These are phyloP conservation scores for Cabera pusaria DNA, from an alignment of 2,888 invertebrate species.

Conservation along the genomic window DNA sequence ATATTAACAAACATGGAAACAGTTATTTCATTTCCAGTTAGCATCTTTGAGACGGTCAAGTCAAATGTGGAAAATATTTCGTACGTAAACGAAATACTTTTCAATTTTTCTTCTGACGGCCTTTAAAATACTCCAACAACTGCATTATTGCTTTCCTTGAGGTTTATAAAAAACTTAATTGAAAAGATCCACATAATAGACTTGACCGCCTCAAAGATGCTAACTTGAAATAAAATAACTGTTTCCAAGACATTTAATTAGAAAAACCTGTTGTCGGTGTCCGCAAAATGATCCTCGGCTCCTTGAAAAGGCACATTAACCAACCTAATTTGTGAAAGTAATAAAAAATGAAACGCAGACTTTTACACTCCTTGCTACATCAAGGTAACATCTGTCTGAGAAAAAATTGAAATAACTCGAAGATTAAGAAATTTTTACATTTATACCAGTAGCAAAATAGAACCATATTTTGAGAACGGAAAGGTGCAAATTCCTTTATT, in stretches of 20 bases:
- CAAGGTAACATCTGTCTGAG: slow-evolving; percentile 55
- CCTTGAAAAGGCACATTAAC: slow-evolving; percentile 27
- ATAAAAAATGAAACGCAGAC: slow-evolving; percentile 55
- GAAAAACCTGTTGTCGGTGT: slow-evolving; percentile 8
- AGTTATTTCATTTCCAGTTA: slow-evolving; percentile 1
- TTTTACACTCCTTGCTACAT: slow-evolving; percentile 48
- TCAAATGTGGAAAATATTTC: too few relatives aligned
- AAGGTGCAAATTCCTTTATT: slow-evolving; percentile 36
- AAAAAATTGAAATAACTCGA: slow-evolving; percentile 50
- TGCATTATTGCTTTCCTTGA: too few relatives aligned
- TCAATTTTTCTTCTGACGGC: too few relatives aligned
- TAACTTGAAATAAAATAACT: slow-evolving; percentile 2
- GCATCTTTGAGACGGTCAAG: slow-evolving; percentile 2
- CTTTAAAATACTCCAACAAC: slow-evolving; percentile 4
- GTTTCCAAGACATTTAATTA: slow-evolving; percentile 2
- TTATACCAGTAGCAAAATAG: too few relatives aligned
- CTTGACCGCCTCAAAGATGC: slow-evolving; percentile 2
- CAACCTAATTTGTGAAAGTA: slow-evolving; percentile 40
- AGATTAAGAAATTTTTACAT: slow-evolving; percentile 49
- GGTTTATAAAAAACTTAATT: too few relatives aligned
- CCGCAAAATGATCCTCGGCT: slow-evolving; percentile 2
- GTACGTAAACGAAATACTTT: too few relatives aligned
- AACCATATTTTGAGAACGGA: slow-evolving; percentile 23
- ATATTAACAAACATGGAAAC: slow-evolving; percentile 1
- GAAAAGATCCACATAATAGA: too few relatives aligned